phyloP scores from a whole-genome alignment of 2,888 invertebrate genomes.

The Cylloceria caligata region DNA sequence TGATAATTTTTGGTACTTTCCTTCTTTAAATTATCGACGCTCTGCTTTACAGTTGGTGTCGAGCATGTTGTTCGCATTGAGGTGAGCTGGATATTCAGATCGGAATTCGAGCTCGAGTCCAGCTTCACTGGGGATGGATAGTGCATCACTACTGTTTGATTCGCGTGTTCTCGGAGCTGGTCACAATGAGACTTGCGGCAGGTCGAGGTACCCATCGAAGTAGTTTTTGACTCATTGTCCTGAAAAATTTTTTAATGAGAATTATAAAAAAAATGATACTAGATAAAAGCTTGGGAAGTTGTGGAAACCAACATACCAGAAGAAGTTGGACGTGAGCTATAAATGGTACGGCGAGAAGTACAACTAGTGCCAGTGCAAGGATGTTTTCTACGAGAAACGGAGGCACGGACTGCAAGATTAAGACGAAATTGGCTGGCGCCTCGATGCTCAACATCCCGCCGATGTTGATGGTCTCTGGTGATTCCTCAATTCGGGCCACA shows the following conservation, averaged over 20 bases:
- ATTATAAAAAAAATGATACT: too few relatives aligned
- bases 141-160: constrained; percentile 74
- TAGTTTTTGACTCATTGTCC: constrained; percentile 49
- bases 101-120: constrained; percentile 75
- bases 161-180: constrained; percentile 26
- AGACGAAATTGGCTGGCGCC: constrained; percentile 73
- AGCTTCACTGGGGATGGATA: constrained; percentile 71
- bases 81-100: constrained; percentile 66
- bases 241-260: too few relatives aligned
- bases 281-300: neutral
- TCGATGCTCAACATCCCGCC: constrained; percentile 76
- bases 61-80: constrained; percentile 71
- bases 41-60: constrained; percentile 70
- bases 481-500: constrained; percentile 59
- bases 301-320: constrained; percentile 72
- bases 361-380: constrained; percentile 76
- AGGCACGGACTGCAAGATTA: constrained; percentile 79
- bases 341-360: constrained; percentile 78
- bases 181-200: constrained; percentile 29
- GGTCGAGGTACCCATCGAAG: constrained; percentile 38
- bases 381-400: constrained; percentile 78
- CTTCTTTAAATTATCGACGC: constrained; percentile 34
- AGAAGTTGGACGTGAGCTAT: constrained; percentile 74
- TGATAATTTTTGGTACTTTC: neutral
- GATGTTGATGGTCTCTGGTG: constrained; percentile 59